phyloP scores from a whole-genome alignment of 2,888 invertebrate genomes.

The Cylloceria caligata region DNA sequence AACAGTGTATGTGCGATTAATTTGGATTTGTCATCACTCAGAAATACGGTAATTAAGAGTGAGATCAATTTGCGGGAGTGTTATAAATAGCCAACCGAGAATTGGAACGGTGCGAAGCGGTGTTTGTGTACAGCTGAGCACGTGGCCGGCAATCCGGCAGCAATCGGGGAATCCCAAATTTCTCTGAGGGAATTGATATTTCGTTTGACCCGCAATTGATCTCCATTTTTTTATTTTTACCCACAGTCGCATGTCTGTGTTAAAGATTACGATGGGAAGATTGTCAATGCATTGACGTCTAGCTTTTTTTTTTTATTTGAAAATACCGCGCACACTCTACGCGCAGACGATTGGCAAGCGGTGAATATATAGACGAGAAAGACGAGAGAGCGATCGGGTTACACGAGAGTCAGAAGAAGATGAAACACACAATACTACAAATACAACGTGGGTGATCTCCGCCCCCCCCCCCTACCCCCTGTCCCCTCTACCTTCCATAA shows the following conservation, averaged over 20 bases:
- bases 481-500: not conserved
- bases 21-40: constrained; percentile 1
- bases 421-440: constrained; percentile 27
- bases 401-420: not conserved
- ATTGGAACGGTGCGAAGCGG: constrained; percentile 9
- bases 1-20: constrained; percentile 20
- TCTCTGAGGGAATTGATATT: no score
- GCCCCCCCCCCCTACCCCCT: not conserved
- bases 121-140: not conserved
- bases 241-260: no score
- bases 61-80: not conserved
- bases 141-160: not conserved
- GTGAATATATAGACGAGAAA: constrained; percentile 14
- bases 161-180: not conserved
- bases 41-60: constrained; percentile 17
- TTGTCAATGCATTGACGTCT: no score
- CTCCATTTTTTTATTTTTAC: no score
- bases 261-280: no score
- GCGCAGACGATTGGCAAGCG: not conserved
- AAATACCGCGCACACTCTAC: not conserved
- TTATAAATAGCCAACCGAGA: constrained; percentile 43
- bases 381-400: constrained; percentile 8
- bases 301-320: not conserved
- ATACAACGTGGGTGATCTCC: constrained; percentile 23
- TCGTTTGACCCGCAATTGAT: no score